A percentile compares a stretch with the other conserved stretches of the same genome.
These are phyloP conservation scores for Pyrgilauda ruficollis DNA, from an alignment of 2,113 vertebrate genomes.

Conservation along the genomic window DNA sequence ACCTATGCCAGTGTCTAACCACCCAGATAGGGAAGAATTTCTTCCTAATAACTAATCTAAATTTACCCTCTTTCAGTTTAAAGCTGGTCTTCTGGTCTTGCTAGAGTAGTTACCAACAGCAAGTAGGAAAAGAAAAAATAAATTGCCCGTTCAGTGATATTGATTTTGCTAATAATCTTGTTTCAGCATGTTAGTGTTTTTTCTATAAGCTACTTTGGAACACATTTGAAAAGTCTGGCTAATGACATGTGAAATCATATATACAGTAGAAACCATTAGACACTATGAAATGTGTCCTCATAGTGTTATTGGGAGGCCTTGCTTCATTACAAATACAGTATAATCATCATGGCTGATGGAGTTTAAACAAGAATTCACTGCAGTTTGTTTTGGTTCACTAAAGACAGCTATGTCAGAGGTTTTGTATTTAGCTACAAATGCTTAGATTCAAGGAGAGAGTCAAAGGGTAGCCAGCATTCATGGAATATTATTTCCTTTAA, in stretches of 20 bases:
- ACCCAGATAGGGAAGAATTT: background rate
- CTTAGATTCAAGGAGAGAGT: background rate
- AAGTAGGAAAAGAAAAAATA: background rate
- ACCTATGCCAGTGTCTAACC: background rate
- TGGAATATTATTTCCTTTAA: constrained; percentile 1
- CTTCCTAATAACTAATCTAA: background rate
- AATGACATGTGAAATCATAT: constrained; percentile 42
- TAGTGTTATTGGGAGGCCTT: constrained; percentile 9
- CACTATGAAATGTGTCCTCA: background rate
- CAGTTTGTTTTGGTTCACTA: constrained; percentile 18
- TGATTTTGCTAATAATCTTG: constrained; percentile 23
- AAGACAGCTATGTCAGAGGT: background rate
- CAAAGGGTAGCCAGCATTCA: background rate
- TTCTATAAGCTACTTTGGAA: background rate
- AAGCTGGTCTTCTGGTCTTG: background rate
- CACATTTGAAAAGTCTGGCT: constrained; percentile 16
- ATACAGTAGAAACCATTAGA: background rate
- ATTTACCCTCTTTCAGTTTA: background rate
- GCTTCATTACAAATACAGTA: constrained; percentile 6
- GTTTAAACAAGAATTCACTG: constrained; percentile 31
- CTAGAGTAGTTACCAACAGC: background rate
- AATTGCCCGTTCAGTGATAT: background rate
- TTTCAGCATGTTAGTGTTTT: background rate
- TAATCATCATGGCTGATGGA: constrained; percentile 1
- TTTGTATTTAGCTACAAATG: background rate